These are phyloP conservation scores for Matsumurasca onukii DNA, from an alignment of 1,140 invertebrate species.

Conservation along the genomic window DNA sequence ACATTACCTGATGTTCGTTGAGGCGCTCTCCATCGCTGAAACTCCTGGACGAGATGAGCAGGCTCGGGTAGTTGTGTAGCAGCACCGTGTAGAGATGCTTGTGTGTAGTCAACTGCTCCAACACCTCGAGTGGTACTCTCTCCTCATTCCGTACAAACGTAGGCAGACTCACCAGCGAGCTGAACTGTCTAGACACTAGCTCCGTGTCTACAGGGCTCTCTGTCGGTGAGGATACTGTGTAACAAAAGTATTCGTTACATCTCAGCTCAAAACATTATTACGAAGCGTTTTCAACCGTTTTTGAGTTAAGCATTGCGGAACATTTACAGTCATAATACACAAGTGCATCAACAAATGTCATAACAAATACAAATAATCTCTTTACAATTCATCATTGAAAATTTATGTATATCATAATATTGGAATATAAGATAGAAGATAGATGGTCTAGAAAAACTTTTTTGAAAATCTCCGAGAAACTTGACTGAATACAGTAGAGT, in stretches of 20 bases:
- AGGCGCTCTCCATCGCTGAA: conserved; percentile 67
- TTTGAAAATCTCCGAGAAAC: too few species aligned
- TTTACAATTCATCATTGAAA: too few species aligned
- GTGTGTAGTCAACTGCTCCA: conserved; percentile 68
- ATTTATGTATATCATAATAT: too few species aligned
- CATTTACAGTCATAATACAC: too few species aligned
- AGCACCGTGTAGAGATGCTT: conserved; percentile 59
- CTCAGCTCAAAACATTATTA: too few species aligned
- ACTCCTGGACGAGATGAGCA: conserved; percentile 69
- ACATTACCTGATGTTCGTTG: conserved; percentile 32
- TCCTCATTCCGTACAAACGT: conserved; percentile 79
- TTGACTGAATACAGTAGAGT: too few species aligned
- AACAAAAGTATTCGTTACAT: conserved; percentile 9
- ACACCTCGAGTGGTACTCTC: conserved; percentile 53
- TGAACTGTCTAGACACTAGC: conserved; percentile 51
- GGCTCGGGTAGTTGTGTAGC: conserved; percentile 70
- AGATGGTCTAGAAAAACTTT: too few species aligned
- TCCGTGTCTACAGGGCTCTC: not conserved
- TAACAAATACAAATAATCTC: too few species aligned
- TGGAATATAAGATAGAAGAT: too few species aligned
- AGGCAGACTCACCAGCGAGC: conserved; percentile 77
- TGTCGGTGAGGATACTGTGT: conserved; percentile 3
- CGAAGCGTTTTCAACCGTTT: too few species aligned
- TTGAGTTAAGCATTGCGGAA: too few species aligned
- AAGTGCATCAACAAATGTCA: too few species aligned